phyloP scores from a whole-genome alignment of 2,797 vertebrate species.

The Halcyon chelicuti region DNA sequence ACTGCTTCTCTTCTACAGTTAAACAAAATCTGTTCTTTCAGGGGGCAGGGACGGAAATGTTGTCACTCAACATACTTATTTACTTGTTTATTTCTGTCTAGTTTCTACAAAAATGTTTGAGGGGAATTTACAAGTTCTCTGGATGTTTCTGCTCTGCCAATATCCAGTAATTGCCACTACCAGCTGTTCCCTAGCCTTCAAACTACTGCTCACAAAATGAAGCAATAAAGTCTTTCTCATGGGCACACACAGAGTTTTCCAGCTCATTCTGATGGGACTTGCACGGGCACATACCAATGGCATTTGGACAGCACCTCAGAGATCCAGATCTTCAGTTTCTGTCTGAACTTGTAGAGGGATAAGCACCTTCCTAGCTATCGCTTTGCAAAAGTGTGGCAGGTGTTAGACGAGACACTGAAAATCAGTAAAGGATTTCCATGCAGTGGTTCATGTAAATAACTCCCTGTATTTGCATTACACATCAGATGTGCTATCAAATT shows the following conservation, averaged over 20 bases:
- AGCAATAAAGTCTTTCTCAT: background rate
- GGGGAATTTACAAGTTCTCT: background rate
- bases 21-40: background rate
- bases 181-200: background rate
- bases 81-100: background rate
- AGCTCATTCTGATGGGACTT: background rate
- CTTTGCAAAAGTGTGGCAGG: background rate
- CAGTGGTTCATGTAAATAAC: background rate
- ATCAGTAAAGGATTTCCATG: background rate
- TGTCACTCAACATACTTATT: background rate
- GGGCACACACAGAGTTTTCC: background rate
- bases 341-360: background rate
- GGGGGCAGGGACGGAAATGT: rapidly evolving
- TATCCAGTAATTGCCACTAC: background rate
- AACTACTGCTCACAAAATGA: background rate
- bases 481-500: background rate
- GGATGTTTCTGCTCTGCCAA: background rate
- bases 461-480: background rate
- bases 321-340: background rate
- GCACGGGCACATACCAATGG: rapidly evolving
- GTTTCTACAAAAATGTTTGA: background rate
- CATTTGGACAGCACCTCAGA: background rate
- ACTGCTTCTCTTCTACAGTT: background rate
- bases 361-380: rapidly evolving
- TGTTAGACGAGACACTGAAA: background rate